Conservation (phyloP, 2,113 vertebrate species). For the Embiotoca jacksoni region DNA sequence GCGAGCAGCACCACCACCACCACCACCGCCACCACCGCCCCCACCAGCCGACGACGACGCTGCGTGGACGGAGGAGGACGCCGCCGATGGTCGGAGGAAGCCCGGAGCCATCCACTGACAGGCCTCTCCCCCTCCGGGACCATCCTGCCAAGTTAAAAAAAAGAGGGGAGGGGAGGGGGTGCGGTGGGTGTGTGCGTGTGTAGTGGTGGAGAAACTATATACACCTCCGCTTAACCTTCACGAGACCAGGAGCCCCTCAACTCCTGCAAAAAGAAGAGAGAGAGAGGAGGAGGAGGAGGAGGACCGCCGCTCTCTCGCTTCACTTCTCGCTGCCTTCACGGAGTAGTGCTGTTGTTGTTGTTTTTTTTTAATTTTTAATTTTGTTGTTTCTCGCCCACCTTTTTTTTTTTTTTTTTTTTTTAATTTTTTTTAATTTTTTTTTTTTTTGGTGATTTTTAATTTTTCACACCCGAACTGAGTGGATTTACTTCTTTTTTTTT, state of each 20-base stretch:
- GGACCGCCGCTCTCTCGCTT: constrained; percentile 25
- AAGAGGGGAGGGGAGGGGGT: constrained; percentile 4
- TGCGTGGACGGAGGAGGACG: constrained; percentile 60
- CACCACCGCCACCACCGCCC: too few species aligned
- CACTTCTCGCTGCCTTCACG: constrained; percentile 52
- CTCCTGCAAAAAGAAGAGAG: constrained; percentile 37
- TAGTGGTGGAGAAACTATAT: too few species aligned
- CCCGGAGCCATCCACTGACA: constrained; percentile 61
- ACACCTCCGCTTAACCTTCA: constrained; percentile 36
- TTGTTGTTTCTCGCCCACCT: constrained; percentile 30
- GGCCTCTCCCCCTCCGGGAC: constrained; percentile 55
- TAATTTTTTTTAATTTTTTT: too few species aligned
- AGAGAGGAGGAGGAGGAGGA: too few species aligned
- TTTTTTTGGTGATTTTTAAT: too few species aligned
- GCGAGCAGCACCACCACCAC: too few species aligned
- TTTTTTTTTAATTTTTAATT: constrained; percentile 1
- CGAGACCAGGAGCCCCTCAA: constrained; percentile 53
- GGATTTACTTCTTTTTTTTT: constrained; percentile 75
- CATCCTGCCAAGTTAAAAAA: constrained; percentile 48
- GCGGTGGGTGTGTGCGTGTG: too few species aligned
- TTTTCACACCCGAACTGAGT: constrained; percentile 38
- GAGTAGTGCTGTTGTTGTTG: constrained; percentile 36
- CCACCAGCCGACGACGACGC: too few species aligned
- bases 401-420: constrained; percentile 34
- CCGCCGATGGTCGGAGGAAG: constrained; percentile 14